phyloP scores from a whole-genome alignment of 1,140 invertebrate species.

The Medauroidea extradentata region DNA sequence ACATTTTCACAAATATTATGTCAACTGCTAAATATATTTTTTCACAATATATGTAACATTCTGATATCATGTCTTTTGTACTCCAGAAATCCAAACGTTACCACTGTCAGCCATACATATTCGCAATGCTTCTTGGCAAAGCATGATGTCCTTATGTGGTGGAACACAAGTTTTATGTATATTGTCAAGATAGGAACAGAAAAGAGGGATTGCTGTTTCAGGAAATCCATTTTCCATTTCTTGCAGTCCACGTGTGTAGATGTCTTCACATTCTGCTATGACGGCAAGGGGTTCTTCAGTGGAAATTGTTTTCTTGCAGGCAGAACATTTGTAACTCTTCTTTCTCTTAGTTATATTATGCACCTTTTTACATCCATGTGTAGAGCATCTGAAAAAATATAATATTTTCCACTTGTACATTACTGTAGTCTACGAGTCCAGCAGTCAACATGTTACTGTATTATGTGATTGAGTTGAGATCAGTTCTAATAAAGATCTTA shows the following conservation, averaged over 20 bases:
- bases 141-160: not conserved
- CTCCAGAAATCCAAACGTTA: constrained; percentile 1
- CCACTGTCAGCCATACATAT: constrained; percentile 1
- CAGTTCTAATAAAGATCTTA: no score
- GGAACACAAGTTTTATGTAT: not conserved
- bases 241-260: not conserved
- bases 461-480: no score
- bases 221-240: not conserved
- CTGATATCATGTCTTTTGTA: no score
- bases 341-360: not conserved
- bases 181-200: constrained; percentile 2
- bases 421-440: no score
- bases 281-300: not conserved
- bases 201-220: not conserved
- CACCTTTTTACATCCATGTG: not conserved
- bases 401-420: no score
- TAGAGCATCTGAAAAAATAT: not conserved
- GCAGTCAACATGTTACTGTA: no score
- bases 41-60: no score
- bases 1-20: no score
- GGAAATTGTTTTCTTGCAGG: not conserved
- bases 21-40: no score
- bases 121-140: constrained; percentile 5
- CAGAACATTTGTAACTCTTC: not conserved
- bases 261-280: not conserved